Base-by-base conservation (phyloP, 2,797 vertebrate species). In the Sus cebifrons region DNA sequence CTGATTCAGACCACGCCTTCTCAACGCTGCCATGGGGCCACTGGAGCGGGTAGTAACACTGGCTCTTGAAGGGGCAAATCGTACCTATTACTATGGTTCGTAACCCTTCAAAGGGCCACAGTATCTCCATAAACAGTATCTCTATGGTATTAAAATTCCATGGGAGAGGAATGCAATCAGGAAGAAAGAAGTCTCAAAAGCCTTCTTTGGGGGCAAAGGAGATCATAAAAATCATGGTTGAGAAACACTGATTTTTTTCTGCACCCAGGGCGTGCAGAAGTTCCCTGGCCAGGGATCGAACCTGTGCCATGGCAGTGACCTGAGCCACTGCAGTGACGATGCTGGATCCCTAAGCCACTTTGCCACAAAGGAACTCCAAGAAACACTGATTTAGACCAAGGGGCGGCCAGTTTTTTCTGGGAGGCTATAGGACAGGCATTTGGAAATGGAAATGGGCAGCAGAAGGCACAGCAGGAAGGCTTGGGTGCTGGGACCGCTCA, bases 1-100 rank as follows among this genome's bases (percentile, higher is more conserved):
- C 58, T 44, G 65, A 40, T 15, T n/a, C 25, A 68, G 60, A 49
- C 4, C 13, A 1, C 2, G 18, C 68, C 27, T 40, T 68, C 36
- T n/a, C 20, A 5, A 10, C 0, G 5, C n/a, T 16, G 5, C 2
- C 36, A 4, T 36, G 16, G 56, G 44, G 20, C 6, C 23, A 20
- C 52, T 7, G n/a, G n/a, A 5, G 17, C 56, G 13, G 16, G 0
- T 20, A 11, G 44, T 60, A 40, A 25, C 18, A 16, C 8, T 79
- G 49, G 25, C 14, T 92, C 56, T 68, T 54, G 6, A 16, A 32
- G 13, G 32, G 4, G 21, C 36, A 40, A 36, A 29, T 32, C 62
- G 77, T 77, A 40, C 29, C 2, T 75, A 21, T 64, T 52, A 3
- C 3, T 20, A 3, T 58, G 29, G 5, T 27, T n/a, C 20, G 4